Evolutionary conservation across 2,888 invertebrate genomes (phyloP).

Genomic region (Margaritifera margaritifera): DNA sequence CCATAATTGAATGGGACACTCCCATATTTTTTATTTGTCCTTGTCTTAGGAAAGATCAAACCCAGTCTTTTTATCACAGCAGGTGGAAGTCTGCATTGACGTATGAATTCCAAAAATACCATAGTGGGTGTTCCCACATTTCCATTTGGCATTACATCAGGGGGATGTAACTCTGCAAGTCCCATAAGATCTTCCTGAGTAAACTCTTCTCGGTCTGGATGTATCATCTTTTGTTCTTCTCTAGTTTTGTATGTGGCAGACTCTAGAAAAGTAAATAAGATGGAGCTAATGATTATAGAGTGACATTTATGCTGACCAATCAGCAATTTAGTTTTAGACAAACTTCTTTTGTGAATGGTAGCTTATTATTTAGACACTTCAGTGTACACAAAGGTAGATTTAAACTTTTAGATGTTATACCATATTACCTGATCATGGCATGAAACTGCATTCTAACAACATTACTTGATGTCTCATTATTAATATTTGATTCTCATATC

Average conservation of each 20-base stretch:
- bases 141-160: slow-evolving; percentile 75
- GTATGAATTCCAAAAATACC: slow-evolving; percentile 74
- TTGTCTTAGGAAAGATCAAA: slow-evolving; percentile 67
- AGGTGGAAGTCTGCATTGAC: slow-evolving; percentile 74
- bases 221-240: slow-evolving; percentile 55
- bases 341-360: too few species aligned
- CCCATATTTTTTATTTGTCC: slow-evolving; percentile 71
- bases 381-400: too few species aligned
- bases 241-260: slow-evolving; percentile 32
- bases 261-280: too few species aligned
- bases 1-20: slow-evolving; percentile 74
- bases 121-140: slow-evolving; percentile 77
- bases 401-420: too few species aligned
- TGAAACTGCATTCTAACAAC: too few species aligned
- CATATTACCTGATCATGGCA: too few species aligned
- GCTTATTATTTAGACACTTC: too few species aligned
- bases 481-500: too few species aligned
- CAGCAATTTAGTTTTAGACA: too few species aligned
- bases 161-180: slow-evolving; percentile 67
- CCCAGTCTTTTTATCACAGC: slow-evolving; percentile 74
- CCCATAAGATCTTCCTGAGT: slow-evolving; percentile 59
- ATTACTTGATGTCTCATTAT: too few species aligned
- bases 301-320: too few species aligned
- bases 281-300: too few species aligned
- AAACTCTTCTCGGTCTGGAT: slow-evolving; percentile 60